Conservation (phyloP, 2,113 vertebrate species). For the Clinocottus analis region DNA sequence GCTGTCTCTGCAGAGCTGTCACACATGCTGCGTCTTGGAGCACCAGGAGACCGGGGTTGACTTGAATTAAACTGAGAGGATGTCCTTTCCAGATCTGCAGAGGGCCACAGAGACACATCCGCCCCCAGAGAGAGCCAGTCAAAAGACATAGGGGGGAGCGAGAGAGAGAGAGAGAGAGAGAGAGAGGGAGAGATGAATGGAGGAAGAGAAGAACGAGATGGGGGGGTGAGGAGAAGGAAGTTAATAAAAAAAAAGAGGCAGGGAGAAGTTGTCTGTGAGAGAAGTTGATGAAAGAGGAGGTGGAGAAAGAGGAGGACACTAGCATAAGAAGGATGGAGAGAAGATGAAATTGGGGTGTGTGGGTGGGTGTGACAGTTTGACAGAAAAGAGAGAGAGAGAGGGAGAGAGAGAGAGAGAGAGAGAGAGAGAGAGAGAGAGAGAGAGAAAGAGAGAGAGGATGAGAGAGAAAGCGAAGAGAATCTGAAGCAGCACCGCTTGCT, state of each 20-base stretch:
- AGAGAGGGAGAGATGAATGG: slow-evolving; percentile 19
- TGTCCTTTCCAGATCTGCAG: slow-evolving; percentile 75
- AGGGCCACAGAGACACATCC: slow-evolving; percentile 64
- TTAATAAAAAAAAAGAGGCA: slow-evolving; percentile 50
- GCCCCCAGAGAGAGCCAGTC: slow-evolving; percentile 59
- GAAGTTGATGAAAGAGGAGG: slow-evolving; percentile 35
- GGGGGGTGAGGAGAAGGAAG: slow-evolving; percentile 34
- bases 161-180: not conserved
- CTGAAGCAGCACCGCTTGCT: slow-evolving; percentile 29
- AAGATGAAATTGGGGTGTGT: slow-evolving; percentile 16
- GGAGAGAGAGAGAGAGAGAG: slow-evolving; percentile 31
- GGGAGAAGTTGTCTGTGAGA: slow-evolving; percentile 43
- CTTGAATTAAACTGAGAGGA: slow-evolving; percentile 79
- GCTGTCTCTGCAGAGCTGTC: slow-evolving; percentile 70
- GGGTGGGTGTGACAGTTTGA: slow-evolving; percentile 7
- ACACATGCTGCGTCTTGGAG: slow-evolving; percentile 69
- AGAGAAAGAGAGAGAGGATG: slow-evolving; percentile 1
- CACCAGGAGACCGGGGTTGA: slow-evolving; percentile 71
- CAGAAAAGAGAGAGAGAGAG: slow-evolving; percentile 20
- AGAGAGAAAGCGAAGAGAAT: slow-evolving; percentile 41
- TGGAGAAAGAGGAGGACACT: slow-evolving; percentile 25
- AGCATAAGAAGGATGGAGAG: slow-evolving; percentile 25
- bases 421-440: slow-evolving; percentile 26
- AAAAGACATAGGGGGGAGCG: slow-evolving; percentile 41
- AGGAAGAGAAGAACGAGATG: not conserved